These are phyloP conservation scores for Sula dactylatra DNA, from an alignment of 2,113 vertebrate genomes.

Conservation along the genomic window DNA sequence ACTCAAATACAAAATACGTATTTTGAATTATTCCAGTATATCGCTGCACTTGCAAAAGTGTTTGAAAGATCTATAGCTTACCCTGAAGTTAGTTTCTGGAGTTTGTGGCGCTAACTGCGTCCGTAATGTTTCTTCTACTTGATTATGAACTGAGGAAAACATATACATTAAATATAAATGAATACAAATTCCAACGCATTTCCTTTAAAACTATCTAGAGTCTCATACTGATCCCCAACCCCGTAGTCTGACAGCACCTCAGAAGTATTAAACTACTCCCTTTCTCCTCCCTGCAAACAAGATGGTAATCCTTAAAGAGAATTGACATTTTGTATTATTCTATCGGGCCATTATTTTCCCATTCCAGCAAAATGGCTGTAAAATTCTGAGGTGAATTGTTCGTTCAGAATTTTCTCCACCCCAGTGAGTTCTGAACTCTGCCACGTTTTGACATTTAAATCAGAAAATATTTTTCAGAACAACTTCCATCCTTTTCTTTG, in stretches of 20 bases:
- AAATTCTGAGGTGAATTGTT: neutral
- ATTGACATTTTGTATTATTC: neutral
- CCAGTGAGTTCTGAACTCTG: neutral
- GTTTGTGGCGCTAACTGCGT: conserved; percentile 82
- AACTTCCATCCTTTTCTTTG: neutral
- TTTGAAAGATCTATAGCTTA: conserved; percentile 72
- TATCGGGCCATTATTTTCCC: neutral
- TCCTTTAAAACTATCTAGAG: conserved; percentile 46
- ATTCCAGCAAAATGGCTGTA: neutral
- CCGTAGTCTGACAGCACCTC: neutral
- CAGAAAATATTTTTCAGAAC: neutral
- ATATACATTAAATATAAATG: conserved; percentile 75
- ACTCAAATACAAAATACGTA: conserved; percentile 54
- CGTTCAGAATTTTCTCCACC: neutral
- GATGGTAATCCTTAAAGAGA: neutral
- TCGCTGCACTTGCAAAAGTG: conserved; percentile 58
- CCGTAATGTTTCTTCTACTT: conserved; percentile 85
- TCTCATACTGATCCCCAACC: conserved; percentile 28
- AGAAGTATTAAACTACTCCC: neutral
- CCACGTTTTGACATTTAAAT: neutral
- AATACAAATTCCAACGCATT: conserved; percentile 72
- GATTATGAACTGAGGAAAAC: conserved; percentile 80
- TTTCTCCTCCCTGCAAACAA: neutral
- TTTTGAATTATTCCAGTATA: conserved; percentile 48
- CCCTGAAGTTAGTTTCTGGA: conserved; percentile 86